These are phyloP conservation scores for Cerceris ruficornis DNA, from an alignment of 2,888 invertebrate species.

Conservation along the genomic window DNA sequence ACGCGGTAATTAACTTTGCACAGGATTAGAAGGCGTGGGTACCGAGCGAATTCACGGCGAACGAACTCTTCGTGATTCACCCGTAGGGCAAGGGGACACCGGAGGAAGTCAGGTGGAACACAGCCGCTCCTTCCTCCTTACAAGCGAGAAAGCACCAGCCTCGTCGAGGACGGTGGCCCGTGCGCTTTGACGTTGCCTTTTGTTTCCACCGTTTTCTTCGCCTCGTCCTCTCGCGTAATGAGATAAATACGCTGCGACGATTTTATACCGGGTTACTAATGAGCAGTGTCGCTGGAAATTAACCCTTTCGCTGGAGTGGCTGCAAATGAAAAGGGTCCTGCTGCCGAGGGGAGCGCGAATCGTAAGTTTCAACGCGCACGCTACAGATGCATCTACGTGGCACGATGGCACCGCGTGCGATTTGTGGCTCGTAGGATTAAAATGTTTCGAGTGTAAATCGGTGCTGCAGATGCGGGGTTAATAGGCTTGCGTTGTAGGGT, in stretches of 20 bases:
- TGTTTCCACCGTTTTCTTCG: conserved; percentile 19
- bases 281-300: too few species aligned
- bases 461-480: too few species aligned
- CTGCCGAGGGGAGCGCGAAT: too few species aligned
- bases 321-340: too few species aligned
- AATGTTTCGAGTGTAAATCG: too few species aligned
- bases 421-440: too few species aligned
- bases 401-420: too few species aligned
- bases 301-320: too few species aligned
- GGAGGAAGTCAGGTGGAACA: conserved; percentile 33
- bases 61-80: conserved; percentile 25
- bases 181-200: conserved; percentile 6
- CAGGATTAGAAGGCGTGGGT: conserved; percentile 62
- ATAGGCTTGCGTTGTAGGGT: too few species aligned
- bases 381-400: too few species aligned
- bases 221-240: conserved; percentile 1
- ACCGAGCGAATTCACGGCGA: conserved; percentile 51
- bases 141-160: background rate
- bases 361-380: too few species aligned
- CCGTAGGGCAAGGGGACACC: conserved; percentile 8
- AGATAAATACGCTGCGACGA: conserved; percentile 12
- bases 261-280: too few species aligned
- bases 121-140: conserved; percentile 7
- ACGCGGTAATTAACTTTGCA: conserved; percentile 62
- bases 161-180: background rate